Evolutionary conservation across 2,113 vertebrate species (phyloP), one percentile per base, ranked within the genome.

Genomic region (Sula dactylatra): DNA sequence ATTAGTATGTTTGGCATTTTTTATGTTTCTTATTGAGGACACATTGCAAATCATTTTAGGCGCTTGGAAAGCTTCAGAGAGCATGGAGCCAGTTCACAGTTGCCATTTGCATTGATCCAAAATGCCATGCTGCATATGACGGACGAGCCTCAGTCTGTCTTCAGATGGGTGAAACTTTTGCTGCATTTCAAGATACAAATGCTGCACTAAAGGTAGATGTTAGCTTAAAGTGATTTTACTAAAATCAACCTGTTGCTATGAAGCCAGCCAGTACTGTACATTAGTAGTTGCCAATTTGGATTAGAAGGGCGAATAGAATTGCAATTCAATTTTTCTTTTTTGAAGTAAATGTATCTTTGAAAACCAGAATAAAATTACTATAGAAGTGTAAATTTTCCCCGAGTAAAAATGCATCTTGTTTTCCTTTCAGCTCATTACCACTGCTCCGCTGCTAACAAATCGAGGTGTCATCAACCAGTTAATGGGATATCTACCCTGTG

Each of bases 21-120:
- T 27, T 86, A 50, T 62, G 45, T 79, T 94, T 93, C 52, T 86
- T 93, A 56, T 17, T 90, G 80, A 26, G 45, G 55, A n/a, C 59
- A 73, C 80, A 36, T 38, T 71, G 38, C 96, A 95, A 93, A 80
- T 94, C 79, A 82, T 97, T 94, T 95, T 87, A 99, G 98, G 90
- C 93, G 58, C 96, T 95, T 95, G 98, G 97, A 96, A 98, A 96
- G 86, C 98, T 98, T 95, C 98, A 98, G 89, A 98, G 95, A 98
- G 98, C 98, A 34, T 98, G 98, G 98, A 97, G 90, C 40, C 98
- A 99, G 58, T 98, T 98, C 94, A 98, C 98, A 36, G 95, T 98
- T 91, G 97, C 97, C 42, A 49, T 97, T 81, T 97, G 97, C 65
- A 61, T 98, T 61, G 97, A 98, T 80, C 94, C 98, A 45, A 96